Conservation (phyloP, 2,888 invertebrate genomes). For the Embidobia sp. region DNA sequence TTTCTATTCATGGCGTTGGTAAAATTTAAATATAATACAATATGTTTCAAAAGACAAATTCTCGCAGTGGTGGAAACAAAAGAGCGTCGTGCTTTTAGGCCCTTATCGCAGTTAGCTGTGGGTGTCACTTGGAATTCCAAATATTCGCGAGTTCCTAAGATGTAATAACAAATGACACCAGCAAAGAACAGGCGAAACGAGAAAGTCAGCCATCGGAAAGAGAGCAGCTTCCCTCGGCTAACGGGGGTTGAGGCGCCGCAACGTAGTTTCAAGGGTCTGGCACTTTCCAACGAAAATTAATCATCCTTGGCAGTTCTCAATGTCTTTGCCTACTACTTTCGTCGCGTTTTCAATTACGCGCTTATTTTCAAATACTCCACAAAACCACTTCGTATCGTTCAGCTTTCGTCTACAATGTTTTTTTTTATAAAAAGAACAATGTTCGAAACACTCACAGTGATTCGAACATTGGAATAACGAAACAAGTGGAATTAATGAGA, state of each 20-base stretch:
- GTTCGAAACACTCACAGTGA: too few relatives aligned
- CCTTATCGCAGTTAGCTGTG: constrained; percentile 72
- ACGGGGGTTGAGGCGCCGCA: constrained; percentile 67
- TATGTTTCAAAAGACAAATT: constrained; percentile 51
- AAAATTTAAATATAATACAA: constrained; percentile 41
- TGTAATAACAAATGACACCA: constrained; percentile 80
- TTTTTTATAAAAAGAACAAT: too few relatives aligned
- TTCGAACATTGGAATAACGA: too few relatives aligned
- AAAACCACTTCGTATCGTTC: constrained; percentile 45
- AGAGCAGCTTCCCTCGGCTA: constrained; percentile 51
- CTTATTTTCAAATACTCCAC: constrained; percentile 65
- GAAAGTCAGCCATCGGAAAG: constrained; percentile 60
- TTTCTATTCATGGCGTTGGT: constrained; percentile 13
- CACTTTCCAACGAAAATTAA: constrained; percentile 75
- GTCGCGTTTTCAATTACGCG: constrained; percentile 76
- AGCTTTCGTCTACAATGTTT: constrained; percentile 43
- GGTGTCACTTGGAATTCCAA: constrained; percentile 79
- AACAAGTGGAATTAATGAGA: too few relatives aligned
- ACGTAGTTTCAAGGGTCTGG: constrained; percentile 75
- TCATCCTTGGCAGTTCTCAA: constrained; percentile 76
- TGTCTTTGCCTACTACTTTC: constrained; percentile 74
- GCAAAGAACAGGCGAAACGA: constrained; percentile 63
- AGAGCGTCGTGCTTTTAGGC: constrained; percentile 47
- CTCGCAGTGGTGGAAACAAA: constrained; percentile 43
- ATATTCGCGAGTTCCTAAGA: constrained; percentile 79